These are phyloP conservation scores for Alloplasta piceator DNA, from an alignment of 2,888 invertebrate genomes.

Conservation along the genomic window DNA sequence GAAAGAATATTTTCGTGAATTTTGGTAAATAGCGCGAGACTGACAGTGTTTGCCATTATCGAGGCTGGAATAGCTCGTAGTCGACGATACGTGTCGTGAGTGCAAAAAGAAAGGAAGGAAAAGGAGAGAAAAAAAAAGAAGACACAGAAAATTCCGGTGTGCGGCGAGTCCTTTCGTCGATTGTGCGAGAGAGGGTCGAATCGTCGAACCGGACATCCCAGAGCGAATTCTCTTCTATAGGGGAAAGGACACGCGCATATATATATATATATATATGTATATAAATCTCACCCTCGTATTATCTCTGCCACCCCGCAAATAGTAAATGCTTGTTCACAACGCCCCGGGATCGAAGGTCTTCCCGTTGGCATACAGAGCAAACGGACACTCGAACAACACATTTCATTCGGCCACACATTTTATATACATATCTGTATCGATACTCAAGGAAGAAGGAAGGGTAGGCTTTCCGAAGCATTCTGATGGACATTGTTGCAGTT, in stretches of 20 bases:
- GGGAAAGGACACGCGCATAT: constrained; percentile 65
- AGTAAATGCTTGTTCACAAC: constrained; percentile 78
- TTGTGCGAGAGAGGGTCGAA: constrained; percentile 61
- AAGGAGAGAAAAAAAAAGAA: constrained; percentile 10
- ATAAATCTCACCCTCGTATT: constrained; percentile 79
- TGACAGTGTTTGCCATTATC: constrained; percentile 60
- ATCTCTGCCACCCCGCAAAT: constrained; percentile 78
- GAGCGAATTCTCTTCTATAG: constrained; percentile 58
- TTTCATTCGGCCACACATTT: constrained; percentile 32
- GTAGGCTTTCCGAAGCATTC: constrained; percentile 20
- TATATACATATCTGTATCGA: not conserved
- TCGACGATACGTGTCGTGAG: constrained; percentile 62
- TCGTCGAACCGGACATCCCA: constrained; percentile 72
- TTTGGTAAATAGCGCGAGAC: constrained; percentile 20
- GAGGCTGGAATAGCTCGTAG: constrained; percentile 62
- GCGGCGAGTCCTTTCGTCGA: constrained; percentile 47
- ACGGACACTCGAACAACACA: constrained; percentile 27
- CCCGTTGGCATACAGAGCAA: constrained; percentile 56
- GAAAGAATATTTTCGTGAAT: not conserved
- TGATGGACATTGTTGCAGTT: constrained; percentile 12
- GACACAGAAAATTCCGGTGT: constrained; percentile 44
- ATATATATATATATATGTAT: constrained; percentile 33
- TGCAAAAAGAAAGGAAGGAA: constrained; percentile 17
- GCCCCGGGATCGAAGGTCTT: constrained; percentile 70
- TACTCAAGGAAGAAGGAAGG: not conserved